A percentile compares a stretch with the other conserved stretches of the same genome.
phyloP scores from a whole-genome alignment of 2,797 vertebrate genomes.

The Austrolebias charrua region DNA sequence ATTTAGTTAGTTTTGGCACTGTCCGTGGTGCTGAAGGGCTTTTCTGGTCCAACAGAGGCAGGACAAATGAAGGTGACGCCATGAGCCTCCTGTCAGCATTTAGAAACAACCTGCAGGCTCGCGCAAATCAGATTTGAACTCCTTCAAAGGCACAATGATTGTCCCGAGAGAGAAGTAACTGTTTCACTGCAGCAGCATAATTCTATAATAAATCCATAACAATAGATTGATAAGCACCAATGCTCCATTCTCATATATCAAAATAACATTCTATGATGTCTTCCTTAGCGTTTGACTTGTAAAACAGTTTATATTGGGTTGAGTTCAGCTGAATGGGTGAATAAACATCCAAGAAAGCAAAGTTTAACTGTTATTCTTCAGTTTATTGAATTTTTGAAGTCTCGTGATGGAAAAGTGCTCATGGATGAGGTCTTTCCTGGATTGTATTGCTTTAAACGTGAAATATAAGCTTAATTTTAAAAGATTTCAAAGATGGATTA shows the following conservation, averaged over 20 bases:
- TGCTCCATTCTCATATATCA: neutral
- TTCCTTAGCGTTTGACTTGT: neutral
- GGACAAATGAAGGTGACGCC: slow-evolving; percentile 46
- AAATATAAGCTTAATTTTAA: neutral
- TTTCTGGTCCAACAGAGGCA: slow-evolving; percentile 1
- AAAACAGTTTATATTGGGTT: neutral
- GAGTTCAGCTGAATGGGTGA: neutral
- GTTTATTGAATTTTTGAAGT: neutral
- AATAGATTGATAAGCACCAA: slow-evolving; percentile 1
- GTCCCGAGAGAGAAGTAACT: slow-evolving; percentile 8
- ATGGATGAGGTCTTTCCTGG: neutral
- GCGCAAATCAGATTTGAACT: slow-evolving; percentile 29
- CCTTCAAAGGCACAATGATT: slow-evolving; percentile 25
- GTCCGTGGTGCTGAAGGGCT: slow-evolving; percentile 55
- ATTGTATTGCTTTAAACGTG: neutral
- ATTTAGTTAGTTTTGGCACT: slow-evolving; percentile 1
- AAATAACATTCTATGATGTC: slow-evolving; percentile 1
- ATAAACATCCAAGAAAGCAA: neutral
- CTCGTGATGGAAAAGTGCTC: neutral
- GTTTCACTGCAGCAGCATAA: slow-evolving; percentile 13
- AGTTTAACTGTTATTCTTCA: neutral
- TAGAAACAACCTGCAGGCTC: slow-evolving; percentile 18
- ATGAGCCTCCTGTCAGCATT: slow-evolving; percentile 28
- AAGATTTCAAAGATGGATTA: no score
- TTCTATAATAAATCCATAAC: slow-evolving; percentile 10